Evolutionary conservation across 2,797 vertebrate species (phyloP), one percentile per base, ranked within the genome.

Genomic region (Cyclopterus lumpus): DNA sequence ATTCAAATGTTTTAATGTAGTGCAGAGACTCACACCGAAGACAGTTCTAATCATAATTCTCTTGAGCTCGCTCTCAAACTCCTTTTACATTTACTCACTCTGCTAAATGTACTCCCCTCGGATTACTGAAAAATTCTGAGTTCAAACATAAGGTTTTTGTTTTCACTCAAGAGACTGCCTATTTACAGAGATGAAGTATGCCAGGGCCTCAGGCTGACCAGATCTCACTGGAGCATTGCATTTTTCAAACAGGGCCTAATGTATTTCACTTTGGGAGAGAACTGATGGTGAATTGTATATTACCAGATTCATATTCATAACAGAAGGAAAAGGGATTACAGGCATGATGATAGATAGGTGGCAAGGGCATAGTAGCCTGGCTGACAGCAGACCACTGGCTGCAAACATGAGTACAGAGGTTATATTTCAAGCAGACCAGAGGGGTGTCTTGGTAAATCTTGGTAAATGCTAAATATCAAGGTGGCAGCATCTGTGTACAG

Each of bases 131-230:
- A 89, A 88, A 75, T 42, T 71, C 80, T 73, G 64, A 75, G 64
- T 85, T 73, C 57, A 82, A 67, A 74, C 77, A 55, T 46, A 62
- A 75, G 72, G 26, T 79, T 91, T 88, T 87, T 80, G 77, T 86
- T 80, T 89, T 88, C 66, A 75, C 82, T 74, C 64, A 55, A 58
- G 62, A 82, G 73, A 85, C 71, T 18, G 3, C 55, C 73, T 88
- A 66, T 91, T 91, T 84, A 65, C 62, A 72, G 63, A 81, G 60
- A 86, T 85, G 76, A 85, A 86, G 58, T 78, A 73, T 88, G 77
- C 61, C 71, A 75, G 63, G 60, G 69, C 90, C 84, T 79, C 64
- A 64, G 87, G 85, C 84, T 83, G 62, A 75, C 73, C 67, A 75
- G 26, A 53, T 79, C 67, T 86, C 82, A 77, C 67, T 75, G 51